These are phyloP conservation scores for Macrophya annulata DNA, from an alignment of 2,888 invertebrate species.

Conservation along the genomic window DNA sequence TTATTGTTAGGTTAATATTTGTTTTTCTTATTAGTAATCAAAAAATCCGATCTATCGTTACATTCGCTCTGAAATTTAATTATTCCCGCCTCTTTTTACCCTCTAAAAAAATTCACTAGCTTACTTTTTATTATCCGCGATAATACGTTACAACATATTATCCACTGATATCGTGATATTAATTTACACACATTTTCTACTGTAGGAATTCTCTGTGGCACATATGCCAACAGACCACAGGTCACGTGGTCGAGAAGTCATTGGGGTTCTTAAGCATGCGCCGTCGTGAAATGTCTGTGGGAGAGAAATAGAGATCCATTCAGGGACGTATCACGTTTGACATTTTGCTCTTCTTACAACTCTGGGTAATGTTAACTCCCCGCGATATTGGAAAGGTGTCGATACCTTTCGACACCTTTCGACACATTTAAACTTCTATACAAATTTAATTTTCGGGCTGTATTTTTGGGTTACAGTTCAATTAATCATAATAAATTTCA, in stretches of 20 bases:
- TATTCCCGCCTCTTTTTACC: background rate
- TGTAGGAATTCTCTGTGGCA: constrained; percentile 24
- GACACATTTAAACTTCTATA: background rate
- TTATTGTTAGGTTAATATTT: constrained; percentile 79
- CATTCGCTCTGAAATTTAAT: background rate
- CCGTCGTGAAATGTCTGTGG: constrained; percentile 34
- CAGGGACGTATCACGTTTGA: constrained; percentile 20
- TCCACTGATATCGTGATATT: constrained; percentile 6
- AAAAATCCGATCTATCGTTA: background rate
- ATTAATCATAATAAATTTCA: background rate
- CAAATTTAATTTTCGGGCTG: background rate
- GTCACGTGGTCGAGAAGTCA: constrained; percentile 54
- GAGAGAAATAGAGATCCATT: constrained; percentile 27
- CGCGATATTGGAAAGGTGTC: background rate
- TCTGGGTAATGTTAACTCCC: background rate
- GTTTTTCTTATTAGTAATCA: constrained; percentile 66
- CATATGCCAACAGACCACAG: constrained; percentile 48
- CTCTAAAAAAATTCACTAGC: background rate
- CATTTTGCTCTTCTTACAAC: background rate
- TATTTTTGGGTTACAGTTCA: background rate
- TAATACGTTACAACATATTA: background rate
- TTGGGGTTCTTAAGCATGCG: constrained; percentile 44
- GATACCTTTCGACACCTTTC: background rate
- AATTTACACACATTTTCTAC: constrained; percentile 9
- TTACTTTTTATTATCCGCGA: background rate